Evolutionary conservation across 2,888 invertebrate species (phyloP).

Genomic region (Helicoverpa assulta): DNA sequence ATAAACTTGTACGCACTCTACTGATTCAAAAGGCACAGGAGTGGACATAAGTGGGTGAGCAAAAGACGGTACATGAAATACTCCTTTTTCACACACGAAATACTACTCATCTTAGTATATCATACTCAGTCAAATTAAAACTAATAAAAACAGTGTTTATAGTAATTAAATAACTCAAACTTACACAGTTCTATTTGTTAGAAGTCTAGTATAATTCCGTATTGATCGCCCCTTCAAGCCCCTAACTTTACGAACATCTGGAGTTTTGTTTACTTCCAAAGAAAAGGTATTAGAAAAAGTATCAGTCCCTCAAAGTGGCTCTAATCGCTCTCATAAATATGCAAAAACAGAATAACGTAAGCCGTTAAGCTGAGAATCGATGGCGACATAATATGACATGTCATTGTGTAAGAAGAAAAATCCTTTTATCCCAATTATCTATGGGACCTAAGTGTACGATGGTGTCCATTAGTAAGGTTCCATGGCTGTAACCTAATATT

Average conservation of each 20-base stretch:
- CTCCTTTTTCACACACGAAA: no score
- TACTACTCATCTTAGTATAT: no score
- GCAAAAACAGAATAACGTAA: conserved; percentile 10
- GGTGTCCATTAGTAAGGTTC: conserved; percentile 70
- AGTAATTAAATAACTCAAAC: no score
- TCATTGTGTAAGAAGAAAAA: conserved; percentile 23
- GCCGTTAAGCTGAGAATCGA: conserved; percentile 10
- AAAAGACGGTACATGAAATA: not conserved
- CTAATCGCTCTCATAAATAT: conserved; percentile 8
- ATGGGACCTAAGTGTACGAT: conserved; percentile 47
- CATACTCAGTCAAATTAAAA: no score
- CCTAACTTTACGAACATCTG: conserved; percentile 1
- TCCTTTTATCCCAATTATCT: conserved; percentile 47
- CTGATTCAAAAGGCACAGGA: not conserved
- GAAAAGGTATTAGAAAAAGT: conserved; percentile 5
- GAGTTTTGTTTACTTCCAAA: conserved; percentile 7
- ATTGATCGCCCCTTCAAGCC: not conserved
- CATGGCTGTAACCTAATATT: conserved; percentile 72
- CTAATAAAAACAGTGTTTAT: no score
- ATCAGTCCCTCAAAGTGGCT: not conserved
- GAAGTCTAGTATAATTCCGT: not conserved
- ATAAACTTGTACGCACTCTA: not conserved
- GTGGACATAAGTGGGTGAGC: not conserved
- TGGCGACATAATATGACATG: conserved; percentile 16
- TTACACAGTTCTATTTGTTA: no score